Conservation (phyloP, 30 jellyfish, hydroid and myxozoan genomes). For the Chironex yamaguchii region DNA sequence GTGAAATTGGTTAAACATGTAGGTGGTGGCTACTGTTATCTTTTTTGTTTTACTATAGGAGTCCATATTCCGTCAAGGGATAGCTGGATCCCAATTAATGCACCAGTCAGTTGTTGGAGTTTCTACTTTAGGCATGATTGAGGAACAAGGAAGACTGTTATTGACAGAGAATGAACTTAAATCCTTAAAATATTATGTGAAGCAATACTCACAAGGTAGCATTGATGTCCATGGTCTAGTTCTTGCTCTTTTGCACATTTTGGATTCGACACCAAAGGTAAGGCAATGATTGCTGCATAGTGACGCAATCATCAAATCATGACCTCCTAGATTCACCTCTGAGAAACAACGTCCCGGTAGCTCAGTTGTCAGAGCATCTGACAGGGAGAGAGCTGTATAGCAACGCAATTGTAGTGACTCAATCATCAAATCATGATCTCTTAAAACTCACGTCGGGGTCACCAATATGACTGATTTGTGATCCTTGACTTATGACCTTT, state of each 20-base stretch:
- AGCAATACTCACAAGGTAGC: slow-evolving; percentile 72
- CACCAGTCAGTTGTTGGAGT: slow-evolving; percentile 86
- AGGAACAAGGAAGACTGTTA: slow-evolving; percentile 72
- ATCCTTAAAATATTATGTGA: slow-evolving; percentile 77
- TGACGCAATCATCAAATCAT: too few species aligned
- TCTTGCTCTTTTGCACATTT: slow-evolving; percentile 64
- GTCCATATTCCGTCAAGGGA: slow-evolving; percentile 83
- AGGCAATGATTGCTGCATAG: too few species aligned
- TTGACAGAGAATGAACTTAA: slow-evolving; percentile 74
- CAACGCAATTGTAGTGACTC: too few species aligned
- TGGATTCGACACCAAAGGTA: slow-evolving; percentile 85
- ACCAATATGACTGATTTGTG: too few species aligned
- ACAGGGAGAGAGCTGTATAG: too few species aligned
- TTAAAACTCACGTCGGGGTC: too few species aligned
- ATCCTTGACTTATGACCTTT: too few species aligned
- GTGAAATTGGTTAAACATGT: too few species aligned
- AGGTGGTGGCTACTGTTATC: not conserved
- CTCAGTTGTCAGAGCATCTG: too few species aligned
- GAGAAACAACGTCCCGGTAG: too few species aligned
- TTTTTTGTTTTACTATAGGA: slow-evolving; percentile 42
- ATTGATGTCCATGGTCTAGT: slow-evolving; percentile 82
- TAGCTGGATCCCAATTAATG: slow-evolving; percentile 86
- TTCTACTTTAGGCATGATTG: slow-evolving; percentile 68
- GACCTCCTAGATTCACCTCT: too few species aligned
- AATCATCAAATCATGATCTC: too few species aligned